Percentiles rank a stretch among this genome's conserved stretches.
phyloP scores from a whole-genome alignment of 2,113 vertebrate species.

The Triplophysa siluroides region DNA sequence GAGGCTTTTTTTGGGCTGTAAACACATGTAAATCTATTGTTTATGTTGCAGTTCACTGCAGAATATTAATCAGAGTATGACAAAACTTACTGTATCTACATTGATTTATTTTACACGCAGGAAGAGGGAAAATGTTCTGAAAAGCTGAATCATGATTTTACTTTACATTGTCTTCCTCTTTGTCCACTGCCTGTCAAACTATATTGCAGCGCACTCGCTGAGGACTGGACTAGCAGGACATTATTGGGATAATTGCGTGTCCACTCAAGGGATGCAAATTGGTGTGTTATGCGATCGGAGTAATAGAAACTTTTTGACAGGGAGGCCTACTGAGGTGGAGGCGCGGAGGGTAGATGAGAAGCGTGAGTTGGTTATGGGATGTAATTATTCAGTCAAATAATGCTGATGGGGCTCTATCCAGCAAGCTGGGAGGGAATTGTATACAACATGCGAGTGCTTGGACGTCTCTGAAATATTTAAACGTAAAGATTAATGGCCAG shows the following conservation, averaged over 20 bases:
- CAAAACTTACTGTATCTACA: too few species aligned
- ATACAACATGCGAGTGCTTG: not conserved
- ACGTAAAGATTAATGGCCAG: not conserved
- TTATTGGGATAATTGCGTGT: slow-evolving; percentile 75
- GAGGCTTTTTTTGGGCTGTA: too few species aligned
- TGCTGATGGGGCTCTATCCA: not conserved
- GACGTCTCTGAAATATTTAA: not conserved
- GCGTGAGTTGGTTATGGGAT: slow-evolving; percentile 17
- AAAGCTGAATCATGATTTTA: not conserved
- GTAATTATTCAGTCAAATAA: slow-evolving; percentile 35
- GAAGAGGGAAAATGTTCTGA: not conserved
- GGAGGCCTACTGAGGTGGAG: not conserved
- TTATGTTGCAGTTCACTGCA: too few species aligned
- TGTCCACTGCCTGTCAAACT: slow-evolving; percentile 32
- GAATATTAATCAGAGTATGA: too few species aligned
- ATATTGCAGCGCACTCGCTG: slow-evolving; percentile 15
- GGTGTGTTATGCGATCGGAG: slow-evolving; percentile 70
- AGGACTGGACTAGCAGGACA: slow-evolving; percentile 39
- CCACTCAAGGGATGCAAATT: slow-evolving; percentile 72
- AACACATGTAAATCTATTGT: too few species aligned
- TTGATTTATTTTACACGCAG: not conserved
- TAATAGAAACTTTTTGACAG: slow-evolving; percentile 62
- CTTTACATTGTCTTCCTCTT: not conserved
- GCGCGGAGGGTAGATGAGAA: not conserved
- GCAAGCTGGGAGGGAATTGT: not conserved